Evolutionary conservation across 2,113 vertebrate genomes (phyloP), one percentile per base, ranked within the genome.

Genomic region (Gasterosteus aculeatus): DNA sequence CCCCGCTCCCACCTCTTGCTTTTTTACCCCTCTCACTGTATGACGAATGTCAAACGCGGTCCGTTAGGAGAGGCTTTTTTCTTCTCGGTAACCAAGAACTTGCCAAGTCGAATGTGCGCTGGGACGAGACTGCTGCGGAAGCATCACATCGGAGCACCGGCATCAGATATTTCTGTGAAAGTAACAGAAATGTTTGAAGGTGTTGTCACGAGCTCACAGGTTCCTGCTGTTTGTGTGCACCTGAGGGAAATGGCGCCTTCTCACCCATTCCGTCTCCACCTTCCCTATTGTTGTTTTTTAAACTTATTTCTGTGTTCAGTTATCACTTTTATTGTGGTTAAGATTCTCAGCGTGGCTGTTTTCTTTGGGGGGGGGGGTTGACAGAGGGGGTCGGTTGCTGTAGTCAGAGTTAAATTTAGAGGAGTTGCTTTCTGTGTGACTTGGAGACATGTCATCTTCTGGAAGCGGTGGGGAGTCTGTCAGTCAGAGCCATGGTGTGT

Each of bases 181-280:
- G 91, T 93, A 92, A 92, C 92, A 92, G 88, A 92, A 92, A 89
- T 90, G 87, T 92, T 93, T 92, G 83, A 92, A 94, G 91, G 92
- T 90, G 90, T 93, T 93, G 93, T 93, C 91, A 93, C 90, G 87
- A 90, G 90, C 91, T 93, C 91, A 92, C 91, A 92, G 86, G 87
- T 89, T 93, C 88, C 87, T 86, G 91, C 91, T 92, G 91, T 85
- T 90, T 90, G 83, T 69, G 82, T 83, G 78, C 84, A 88, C 92
- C 89, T 71, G 87, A 71, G 93, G 91, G 92, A 94, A 81, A 87
- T 83, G 78, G 87, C 64, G 77, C 88, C 86, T 90, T 89, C 89
- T 91, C 88, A 91, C 81, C 88, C 86, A 86, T 87, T 88, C 90
- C 84, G 85, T 92, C 84, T 92, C 81, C 84, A 86, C 85, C 82